Conservation (phyloP, 2,888 invertebrate species). For the Scaptomyza reducta region DNA sequence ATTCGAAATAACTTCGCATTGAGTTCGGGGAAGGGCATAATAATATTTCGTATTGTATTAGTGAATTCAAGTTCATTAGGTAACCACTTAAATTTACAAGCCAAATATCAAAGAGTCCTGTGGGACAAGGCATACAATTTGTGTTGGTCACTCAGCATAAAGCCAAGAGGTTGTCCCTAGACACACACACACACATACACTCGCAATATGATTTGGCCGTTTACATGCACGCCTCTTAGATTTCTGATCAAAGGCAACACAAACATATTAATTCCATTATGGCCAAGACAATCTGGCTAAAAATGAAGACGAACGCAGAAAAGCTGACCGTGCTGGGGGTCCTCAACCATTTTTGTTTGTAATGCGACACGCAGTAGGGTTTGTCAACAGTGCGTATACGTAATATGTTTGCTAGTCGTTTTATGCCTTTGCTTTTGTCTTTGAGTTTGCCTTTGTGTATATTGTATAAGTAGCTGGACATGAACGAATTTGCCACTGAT, state of each 20-base stretch:
- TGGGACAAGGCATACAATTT: conserved; percentile 22
- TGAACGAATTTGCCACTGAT: conserved; percentile 68
- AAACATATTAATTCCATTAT: conserved; percentile 74
- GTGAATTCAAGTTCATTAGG: conserved; percentile 25
- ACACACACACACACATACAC: background rate
- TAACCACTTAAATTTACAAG: conserved; percentile 45
- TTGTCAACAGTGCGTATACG: conserved; percentile 70
- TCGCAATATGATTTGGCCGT: conserved; percentile 1
- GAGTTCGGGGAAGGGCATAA: no score
- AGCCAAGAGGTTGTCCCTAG: conserved; percentile 22
- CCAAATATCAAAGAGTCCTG: conserved; percentile 43
- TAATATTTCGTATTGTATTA: conserved; percentile 21
- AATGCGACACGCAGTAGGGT: conserved; percentile 70
- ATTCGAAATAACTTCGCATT: background rate
- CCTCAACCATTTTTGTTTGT: conserved; percentile 23
- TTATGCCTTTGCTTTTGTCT: conserved; percentile 37
- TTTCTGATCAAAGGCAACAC: conserved; percentile 69
- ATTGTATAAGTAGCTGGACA: conserved; percentile 50
- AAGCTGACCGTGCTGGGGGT: conserved; percentile 25
- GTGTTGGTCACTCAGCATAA: conserved; percentile 31
- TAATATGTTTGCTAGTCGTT: conserved; percentile 31
- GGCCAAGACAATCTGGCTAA: conserved; percentile 64
- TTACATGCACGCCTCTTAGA: conserved; percentile 36
- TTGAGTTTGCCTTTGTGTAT: conserved; percentile 24
- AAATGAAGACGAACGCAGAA: conserved; percentile 7